Conservation (phyloP, 2,888 invertebrate species). For the Gnatocerus cornutus region DNA sequence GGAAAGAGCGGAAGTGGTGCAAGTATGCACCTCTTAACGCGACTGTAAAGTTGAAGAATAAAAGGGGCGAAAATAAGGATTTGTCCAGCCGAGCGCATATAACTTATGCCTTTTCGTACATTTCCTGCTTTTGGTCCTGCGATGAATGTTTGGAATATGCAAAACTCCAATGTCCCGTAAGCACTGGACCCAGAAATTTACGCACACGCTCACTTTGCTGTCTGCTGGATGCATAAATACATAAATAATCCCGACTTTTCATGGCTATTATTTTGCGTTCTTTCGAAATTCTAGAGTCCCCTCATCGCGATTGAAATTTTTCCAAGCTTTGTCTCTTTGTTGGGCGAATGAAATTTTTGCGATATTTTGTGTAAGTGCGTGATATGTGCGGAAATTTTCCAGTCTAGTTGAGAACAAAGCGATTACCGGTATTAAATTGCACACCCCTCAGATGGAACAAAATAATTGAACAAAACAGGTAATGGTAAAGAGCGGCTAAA, state of each 20-base stretch:
- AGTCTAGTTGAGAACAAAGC: constrained; percentile 10
- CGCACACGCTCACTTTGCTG: constrained; percentile 45
- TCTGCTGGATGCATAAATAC: constrained; percentile 40
- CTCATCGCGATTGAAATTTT: not conserved
- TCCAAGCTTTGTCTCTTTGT: not conserved
- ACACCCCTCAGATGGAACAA: constrained; percentile 9
- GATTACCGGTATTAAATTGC: constrained; percentile 20
- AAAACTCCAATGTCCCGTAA: constrained; percentile 34
- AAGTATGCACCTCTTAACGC: constrained; percentile 1
- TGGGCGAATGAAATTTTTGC: constrained; percentile 17
- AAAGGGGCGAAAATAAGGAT: not conserved
- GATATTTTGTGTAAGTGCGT: constrained; percentile 14
- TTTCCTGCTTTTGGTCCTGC: constrained; percentile 37
- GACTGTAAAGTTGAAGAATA: not conserved
- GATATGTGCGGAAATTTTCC: constrained; percentile 14
- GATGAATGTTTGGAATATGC: constrained; percentile 46
- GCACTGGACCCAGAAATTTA: constrained; percentile 43
- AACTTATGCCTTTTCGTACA: constrained; percentile 38
- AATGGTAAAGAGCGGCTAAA: not conserved
- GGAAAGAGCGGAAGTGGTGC: too few species aligned
- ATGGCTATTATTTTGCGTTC: constrained; percentile 32
- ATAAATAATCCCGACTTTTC: constrained; percentile 42
- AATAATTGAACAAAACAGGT: constrained; percentile 15
- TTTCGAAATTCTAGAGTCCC: not conserved
- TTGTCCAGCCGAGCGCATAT: constrained; percentile 29